phyloP scores from a whole-genome alignment of 2,888 invertebrate species.

The Drosophila rubida region DNA sequence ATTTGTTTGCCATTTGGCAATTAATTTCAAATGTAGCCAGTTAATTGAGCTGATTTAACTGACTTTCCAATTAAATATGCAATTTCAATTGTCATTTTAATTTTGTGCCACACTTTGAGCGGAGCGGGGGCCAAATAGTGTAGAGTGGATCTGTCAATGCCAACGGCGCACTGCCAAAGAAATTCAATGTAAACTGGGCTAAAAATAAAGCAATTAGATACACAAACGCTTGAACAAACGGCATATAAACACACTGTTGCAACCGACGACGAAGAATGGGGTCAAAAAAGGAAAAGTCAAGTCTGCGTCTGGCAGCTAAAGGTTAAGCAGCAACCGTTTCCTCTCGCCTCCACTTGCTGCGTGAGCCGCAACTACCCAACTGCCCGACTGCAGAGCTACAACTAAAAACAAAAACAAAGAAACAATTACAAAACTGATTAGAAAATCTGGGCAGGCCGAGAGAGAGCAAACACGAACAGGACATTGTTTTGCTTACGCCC shows the following conservation, averaged over 20 bases:
- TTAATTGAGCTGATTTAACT: constrained; percentile 15
- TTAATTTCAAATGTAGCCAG: constrained; percentile 27
- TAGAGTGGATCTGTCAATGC: neutral
- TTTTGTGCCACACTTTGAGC: neutral
- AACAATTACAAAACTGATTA: constrained; percentile 80
- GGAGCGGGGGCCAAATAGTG: neutral
- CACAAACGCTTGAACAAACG: constrained; percentile 30
- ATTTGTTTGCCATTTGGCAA: constrained; percentile 15
- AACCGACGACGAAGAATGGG: constrained; percentile 4
- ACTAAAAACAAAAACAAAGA: constrained; percentile 48
- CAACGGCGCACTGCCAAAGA: neutral
- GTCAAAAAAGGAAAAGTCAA: constrained; percentile 1
- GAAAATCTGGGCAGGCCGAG: constrained; percentile 67
- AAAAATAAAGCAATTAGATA: constrained; percentile 45
- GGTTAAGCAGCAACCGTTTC: constrained; percentile 44
- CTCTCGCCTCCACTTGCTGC: neutral
- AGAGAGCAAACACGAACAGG: constrained; percentile 55
- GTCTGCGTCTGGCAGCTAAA: constrained; percentile 52
- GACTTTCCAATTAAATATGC: constrained; percentile 11
- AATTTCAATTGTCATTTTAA: neutral
- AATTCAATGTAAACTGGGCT: neutral
- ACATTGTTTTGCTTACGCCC: constrained; percentile 73
- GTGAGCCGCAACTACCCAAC: constrained; percentile 29
- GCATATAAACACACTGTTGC: constrained; percentile 33
- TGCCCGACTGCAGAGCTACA: constrained; percentile 23